phyloP scores from a whole-genome alignment of 2,888 invertebrate genomes.

The Lasioglossum lativentre region DNA sequence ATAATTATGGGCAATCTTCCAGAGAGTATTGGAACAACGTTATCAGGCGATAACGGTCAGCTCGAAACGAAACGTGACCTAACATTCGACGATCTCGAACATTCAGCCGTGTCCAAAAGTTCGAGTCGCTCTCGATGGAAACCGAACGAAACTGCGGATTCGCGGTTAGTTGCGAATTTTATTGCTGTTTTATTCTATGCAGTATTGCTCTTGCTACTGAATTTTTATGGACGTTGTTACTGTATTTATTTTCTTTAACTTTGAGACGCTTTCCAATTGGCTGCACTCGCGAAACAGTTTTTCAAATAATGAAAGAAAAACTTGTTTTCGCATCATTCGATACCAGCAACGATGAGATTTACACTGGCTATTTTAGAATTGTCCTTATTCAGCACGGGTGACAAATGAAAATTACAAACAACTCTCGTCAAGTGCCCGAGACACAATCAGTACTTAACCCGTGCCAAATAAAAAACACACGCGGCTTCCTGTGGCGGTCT shows the following conservation, averaged over 20 bases:
- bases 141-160: neutral
- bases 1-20: slow-evolving; percentile 8
- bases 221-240: neutral
- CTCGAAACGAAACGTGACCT: neutral
- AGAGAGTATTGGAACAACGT: neutral
- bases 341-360: too few species aligned
- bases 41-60: neutral
- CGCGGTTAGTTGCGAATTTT: neutral
- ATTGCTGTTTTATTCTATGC: neutral
- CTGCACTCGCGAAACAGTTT: neutral
- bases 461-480: neutral
- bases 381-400: neutral
- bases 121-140: neutral
- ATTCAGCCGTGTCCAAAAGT: neutral
- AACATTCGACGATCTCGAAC: neutral
- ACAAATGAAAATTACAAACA: neutral
- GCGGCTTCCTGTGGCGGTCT: neutral
- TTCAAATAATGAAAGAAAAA: neutral
- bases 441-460: neutral
- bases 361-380: neutral
- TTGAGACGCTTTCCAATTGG: neutral
- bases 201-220: neutral
- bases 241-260: neutral
- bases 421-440: neutral
- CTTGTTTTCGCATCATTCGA: neutral